Conservation (phyloP, 1,140 invertebrate species). For the Eulimnadia texana region DNA sequence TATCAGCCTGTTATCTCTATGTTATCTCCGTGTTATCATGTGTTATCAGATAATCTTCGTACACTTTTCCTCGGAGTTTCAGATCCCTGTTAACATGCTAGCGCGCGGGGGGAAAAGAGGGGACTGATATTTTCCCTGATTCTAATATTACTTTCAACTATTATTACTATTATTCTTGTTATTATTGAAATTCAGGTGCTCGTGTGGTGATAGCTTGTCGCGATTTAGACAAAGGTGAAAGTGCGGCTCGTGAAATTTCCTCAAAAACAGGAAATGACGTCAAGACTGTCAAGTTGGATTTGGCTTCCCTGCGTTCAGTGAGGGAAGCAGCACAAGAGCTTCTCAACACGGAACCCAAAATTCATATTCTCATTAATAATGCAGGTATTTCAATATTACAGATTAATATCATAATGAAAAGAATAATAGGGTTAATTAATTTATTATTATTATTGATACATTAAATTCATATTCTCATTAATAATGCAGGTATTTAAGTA, state of each 20-base stretch:
- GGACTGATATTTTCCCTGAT: no score
- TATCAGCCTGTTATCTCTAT: no score
- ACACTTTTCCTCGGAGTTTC: no score
- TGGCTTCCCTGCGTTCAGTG: conserved; percentile 28
- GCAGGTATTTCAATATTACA: conserved; percentile 24
- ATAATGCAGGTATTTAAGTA: no score
- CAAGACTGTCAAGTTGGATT: conserved; percentile 24
- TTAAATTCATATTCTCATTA: no score
- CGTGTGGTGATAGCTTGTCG: conserved; percentile 37
- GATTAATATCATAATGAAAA: neutral
- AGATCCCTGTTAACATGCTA: no score
- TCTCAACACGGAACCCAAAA: neutral
- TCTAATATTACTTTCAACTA: neutral
- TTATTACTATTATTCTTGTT: neutral
- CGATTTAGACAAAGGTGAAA: conserved; percentile 31
- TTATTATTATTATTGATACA: no score
- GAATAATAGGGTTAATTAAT: neutral
- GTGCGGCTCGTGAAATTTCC: conserved; percentile 30
- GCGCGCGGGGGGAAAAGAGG: no score
- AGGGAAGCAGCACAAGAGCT: conserved; percentile 24
- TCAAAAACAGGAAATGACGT: conserved; percentile 25
- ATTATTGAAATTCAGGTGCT: conserved; percentile 27
- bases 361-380: conserved; percentile 15
- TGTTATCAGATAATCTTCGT: no score
- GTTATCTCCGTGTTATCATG: no score